Percentiles rank a stretch among this genome's conserved stretches.
Conservation (phyloP, 2,113 vertebrate species). For the Saguinus imperator region DNA sequence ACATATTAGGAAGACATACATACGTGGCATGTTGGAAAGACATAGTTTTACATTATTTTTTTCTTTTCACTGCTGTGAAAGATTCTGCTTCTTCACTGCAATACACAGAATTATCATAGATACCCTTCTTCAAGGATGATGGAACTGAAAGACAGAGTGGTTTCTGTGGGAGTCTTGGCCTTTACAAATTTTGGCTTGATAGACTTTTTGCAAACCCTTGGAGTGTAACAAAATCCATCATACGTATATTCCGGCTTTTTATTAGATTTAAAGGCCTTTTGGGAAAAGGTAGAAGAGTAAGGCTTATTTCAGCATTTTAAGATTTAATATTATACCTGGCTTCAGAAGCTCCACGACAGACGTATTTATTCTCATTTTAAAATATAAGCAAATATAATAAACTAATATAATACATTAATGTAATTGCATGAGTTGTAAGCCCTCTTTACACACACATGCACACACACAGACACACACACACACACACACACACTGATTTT, state of each 20-base stretch:
- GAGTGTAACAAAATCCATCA: neutral
- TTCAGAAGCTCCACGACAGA: neutral
- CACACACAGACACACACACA: neutral
- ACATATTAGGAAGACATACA: neutral
- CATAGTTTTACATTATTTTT: neutral
- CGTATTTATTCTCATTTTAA: slow-evolving; percentile 26
- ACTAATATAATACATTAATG: neutral
- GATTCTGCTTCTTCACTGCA: neutral
- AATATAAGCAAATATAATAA: slow-evolving; percentile 11
- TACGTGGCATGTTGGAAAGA: neutral
- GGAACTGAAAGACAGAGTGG: neutral
- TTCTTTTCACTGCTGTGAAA: neutral
- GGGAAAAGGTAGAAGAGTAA: neutral
- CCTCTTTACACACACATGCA: neutral
- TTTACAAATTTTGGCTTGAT: neutral
- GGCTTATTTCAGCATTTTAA: slow-evolving; percentile 12
- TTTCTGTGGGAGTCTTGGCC: neutral
- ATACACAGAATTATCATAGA: neutral
- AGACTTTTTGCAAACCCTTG: neutral
- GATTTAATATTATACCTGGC: neutral
- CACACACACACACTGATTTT: neutral
- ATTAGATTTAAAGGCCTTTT: slow-evolving; percentile 34
- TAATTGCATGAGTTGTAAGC: slow-evolving; percentile 8
- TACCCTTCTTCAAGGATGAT: neutral
- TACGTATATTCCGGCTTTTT: neutral